Evolutionary conservation across 2,113 vertebrate genomes (phyloP).

Genomic region (Axis porcinus): DNA sequence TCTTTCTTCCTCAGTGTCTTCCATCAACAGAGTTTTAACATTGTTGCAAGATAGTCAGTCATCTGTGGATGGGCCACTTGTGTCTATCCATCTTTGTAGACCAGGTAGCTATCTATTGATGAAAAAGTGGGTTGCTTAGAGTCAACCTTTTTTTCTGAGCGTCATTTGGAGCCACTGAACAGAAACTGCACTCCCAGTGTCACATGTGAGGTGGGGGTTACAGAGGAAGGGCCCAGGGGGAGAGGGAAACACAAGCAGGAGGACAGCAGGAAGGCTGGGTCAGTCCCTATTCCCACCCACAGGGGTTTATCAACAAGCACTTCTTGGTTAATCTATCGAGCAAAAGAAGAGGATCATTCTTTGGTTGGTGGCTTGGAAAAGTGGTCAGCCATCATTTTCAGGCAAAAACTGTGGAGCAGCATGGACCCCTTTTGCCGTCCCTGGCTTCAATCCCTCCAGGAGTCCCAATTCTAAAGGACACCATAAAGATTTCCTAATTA

Average conservation of each 20-base stretch:
- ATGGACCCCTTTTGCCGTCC: neutral
- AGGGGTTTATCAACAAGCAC: neutral
- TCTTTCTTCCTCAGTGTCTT: neutral
- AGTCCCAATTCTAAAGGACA: neutral
- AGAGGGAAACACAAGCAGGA: neutral
- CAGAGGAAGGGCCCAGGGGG: neutral
- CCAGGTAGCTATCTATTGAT: neutral
- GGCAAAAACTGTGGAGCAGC: neutral
- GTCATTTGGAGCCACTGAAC: neutral
- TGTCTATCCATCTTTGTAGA: neutral
- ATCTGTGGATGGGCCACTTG: neutral
- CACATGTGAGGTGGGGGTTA: fast-evolving
- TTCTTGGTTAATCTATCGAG: neutral
- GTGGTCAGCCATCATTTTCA: neutral
- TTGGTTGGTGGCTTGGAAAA: neutral
- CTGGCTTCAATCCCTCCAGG: neutral
- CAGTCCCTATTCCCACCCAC: neutral
- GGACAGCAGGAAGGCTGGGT: neutral
- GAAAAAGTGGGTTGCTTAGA: neutral
- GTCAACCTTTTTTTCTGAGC: neutral
- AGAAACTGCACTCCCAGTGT: neutral
- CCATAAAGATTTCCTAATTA: neutral
- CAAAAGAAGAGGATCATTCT: neutral
- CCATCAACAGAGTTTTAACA: neutral
- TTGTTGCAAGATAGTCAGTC: neutral